Evolutionary conservation across 2,888 invertebrate species (phyloP).

Genomic region (Acronicta aceris): DNA sequence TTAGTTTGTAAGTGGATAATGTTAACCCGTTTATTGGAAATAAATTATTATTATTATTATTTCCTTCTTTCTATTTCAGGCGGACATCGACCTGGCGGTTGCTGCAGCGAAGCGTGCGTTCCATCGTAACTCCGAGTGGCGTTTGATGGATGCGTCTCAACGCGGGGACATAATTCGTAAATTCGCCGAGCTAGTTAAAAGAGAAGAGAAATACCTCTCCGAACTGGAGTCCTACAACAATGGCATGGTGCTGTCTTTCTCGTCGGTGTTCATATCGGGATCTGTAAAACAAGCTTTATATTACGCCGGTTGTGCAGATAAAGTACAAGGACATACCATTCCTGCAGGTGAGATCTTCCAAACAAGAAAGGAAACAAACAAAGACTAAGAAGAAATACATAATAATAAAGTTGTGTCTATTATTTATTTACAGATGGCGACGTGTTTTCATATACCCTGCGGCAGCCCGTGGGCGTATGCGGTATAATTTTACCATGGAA

Average conservation of each 20-base stretch:
- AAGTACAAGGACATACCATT: conserved; percentile 93
- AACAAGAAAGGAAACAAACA: not conserved
- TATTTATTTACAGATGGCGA: conserved; percentile 89
- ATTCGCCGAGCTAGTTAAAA: conserved; percentile 92
- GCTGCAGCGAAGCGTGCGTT: conserved; percentile 92
- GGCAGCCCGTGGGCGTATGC: conserved; percentile 91
- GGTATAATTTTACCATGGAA: conserved; percentile 98
- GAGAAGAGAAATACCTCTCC: conserved; percentile 95
- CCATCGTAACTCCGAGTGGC: conserved; percentile 91
- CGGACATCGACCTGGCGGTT: conserved; percentile 94
- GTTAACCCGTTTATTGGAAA: too few relatives aligned
- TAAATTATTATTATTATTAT: not conserved
- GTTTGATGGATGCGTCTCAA: conserved; percentile 94
- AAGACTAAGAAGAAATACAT: too few relatives aligned
- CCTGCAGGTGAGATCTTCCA: conserved; percentile 78
- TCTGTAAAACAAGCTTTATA: conserved; percentile 90
- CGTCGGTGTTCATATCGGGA: conserved; percentile 88
- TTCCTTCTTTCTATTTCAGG: too few relatives aligned
- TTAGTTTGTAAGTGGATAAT: too few relatives aligned
- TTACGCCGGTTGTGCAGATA: conserved; percentile 96
- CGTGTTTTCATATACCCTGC: conserved; percentile 92
- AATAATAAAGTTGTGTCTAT: not conserved
- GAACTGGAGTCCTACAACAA: conserved; percentile 97
- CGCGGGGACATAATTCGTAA: conserved; percentile 92
- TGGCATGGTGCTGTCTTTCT: conserved; percentile 93